Conservation (phyloP, 2,797 vertebrate genomes). For the Petrocephalus schoutedeni region DNA sequence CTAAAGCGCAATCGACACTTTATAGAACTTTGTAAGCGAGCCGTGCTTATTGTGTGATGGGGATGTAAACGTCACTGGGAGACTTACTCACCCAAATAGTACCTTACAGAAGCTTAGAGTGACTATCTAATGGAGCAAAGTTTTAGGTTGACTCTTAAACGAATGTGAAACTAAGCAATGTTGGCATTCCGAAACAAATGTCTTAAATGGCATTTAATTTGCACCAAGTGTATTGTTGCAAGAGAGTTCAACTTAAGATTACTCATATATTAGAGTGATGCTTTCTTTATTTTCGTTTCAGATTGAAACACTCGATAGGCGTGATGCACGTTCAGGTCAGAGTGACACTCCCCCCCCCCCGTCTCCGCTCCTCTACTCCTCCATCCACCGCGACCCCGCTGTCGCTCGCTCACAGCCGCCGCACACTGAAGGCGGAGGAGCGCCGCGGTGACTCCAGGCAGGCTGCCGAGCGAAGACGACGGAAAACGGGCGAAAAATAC, state of each 20-base stretch:
- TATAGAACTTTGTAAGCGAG: not conserved
- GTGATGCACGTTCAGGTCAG: not conserved
- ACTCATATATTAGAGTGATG: not conserved
- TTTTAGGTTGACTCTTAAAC: not conserved
- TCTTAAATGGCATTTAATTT: not conserved
- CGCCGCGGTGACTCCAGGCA: constrained; percentile 8
- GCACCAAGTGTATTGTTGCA: not conserved
- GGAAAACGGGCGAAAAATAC: not conserved
- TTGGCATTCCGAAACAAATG: not conserved
- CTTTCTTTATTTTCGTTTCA: not conserved
- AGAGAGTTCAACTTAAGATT: not conserved
- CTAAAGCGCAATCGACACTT: not conserved
- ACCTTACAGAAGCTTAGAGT: not conserved
- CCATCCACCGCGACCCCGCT: not conserved
- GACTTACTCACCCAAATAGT: not conserved
- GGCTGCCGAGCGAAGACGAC: not conserved
- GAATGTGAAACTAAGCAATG: not conserved
- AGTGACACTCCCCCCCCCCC: not conserved
- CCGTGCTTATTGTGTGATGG: not conserved
- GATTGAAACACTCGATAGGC: not conserved
- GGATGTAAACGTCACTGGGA: not conserved
- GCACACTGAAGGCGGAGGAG: constrained; percentile 26
- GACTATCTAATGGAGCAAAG: not conserved
- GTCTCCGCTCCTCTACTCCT: not conserved
- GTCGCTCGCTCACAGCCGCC: constrained; percentile 35